Conservation (phyloP, 1,140 invertebrate genomes). For the Apis cerana region DNA sequence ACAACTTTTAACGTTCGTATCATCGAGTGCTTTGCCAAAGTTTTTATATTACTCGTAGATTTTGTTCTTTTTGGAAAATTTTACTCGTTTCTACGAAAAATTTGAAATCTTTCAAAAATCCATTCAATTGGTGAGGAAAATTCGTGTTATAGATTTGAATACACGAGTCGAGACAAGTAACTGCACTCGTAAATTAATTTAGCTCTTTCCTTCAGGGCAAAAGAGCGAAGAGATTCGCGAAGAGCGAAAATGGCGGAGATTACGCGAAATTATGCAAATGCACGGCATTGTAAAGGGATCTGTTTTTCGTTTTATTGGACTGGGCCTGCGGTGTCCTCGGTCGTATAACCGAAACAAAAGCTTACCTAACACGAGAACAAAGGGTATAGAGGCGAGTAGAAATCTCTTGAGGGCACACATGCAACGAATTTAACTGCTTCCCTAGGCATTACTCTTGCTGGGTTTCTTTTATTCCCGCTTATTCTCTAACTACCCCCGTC, state of each 20-base stretch:
- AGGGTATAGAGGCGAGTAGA: conserved; percentile 73
- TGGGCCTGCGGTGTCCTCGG: conserved; percentile 70
- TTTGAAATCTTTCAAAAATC: no score
- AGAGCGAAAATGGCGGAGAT: conserved; percentile 79
- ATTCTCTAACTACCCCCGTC: conserved; percentile 54
- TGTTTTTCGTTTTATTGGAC: conserved; percentile 81
- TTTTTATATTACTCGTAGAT: no score
- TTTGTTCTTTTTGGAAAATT: no score
- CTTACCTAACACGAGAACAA: conserved; percentile 79
- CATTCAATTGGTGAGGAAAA: not conserved
- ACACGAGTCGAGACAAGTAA: conserved; percentile 25
- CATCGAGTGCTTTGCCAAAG: no score
- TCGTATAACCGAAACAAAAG: conserved; percentile 81
- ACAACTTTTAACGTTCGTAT: no score
- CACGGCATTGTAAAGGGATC: conserved; percentile 77
- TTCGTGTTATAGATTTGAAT: conserved; percentile 13
- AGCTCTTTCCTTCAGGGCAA: conserved; percentile 18
- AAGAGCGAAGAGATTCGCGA: conserved; percentile 37
- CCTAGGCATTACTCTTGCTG: conserved; percentile 78
- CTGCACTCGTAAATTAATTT: conserved; percentile 61
- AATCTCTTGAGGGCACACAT: conserved; percentile 77
- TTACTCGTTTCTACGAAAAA: no score
- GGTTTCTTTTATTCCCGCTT: conserved; percentile 78
- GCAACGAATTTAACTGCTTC: conserved; percentile 81
- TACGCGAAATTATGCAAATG: conserved; percentile 82